A percentile compares a stretch with the other conserved stretches of the same genome.
These are phyloP conservation scores for Amblyopsis rosae DNA, from an alignment of 2,113 vertebrate species.

Conservation along the genomic window DNA sequence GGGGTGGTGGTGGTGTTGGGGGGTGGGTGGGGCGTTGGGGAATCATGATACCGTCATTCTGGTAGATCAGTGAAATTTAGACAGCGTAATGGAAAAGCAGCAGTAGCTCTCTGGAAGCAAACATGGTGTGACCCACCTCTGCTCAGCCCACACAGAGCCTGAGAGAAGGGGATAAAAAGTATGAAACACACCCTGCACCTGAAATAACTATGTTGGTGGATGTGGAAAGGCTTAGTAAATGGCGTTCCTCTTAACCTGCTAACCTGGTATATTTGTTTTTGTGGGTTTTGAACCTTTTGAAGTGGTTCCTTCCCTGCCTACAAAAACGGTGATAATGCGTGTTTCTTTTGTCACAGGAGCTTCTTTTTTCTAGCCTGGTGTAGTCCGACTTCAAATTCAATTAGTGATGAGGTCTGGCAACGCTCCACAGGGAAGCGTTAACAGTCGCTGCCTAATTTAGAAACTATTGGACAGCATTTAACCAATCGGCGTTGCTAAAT, in stretches of 20 bases:
- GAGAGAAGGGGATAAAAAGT: neutral
- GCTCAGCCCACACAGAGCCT: conserved; percentile 1
- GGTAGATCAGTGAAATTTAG: too few species aligned
- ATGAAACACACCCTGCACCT: conserved; percentile 7
- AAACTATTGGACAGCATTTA: too few species aligned
- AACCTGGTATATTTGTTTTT: conserved; percentile 17
- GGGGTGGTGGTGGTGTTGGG: too few species aligned
- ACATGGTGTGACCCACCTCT: conserved; percentile 6
- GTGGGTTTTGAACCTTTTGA: too few species aligned
- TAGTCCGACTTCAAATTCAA: too few species aligned
- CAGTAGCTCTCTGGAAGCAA: conserved; percentile 24
- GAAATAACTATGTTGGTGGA: conserved; percentile 48
- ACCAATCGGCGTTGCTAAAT: too few species aligned
- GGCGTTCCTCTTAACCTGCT: conserved; percentile 15
- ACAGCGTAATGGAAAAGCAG: conserved; percentile 20
- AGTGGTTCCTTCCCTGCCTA: too few species aligned
- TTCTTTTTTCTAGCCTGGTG: too few species aligned
- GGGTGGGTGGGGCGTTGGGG: neutral
- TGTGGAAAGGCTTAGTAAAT: conserved; percentile 46
- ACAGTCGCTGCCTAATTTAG: too few species aligned
- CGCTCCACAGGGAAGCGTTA: too few species aligned
- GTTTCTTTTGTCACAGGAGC: neutral
- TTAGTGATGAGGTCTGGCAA: too few species aligned
- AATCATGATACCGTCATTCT: neutral
- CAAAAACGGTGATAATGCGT: too few species aligned